A percentile compares a stretch with the other conserved stretches of the same genome.
Evolutionary conservation across 1,140 invertebrate species (phyloP).

Genomic region (Choristoneura fumiferana): DNA sequence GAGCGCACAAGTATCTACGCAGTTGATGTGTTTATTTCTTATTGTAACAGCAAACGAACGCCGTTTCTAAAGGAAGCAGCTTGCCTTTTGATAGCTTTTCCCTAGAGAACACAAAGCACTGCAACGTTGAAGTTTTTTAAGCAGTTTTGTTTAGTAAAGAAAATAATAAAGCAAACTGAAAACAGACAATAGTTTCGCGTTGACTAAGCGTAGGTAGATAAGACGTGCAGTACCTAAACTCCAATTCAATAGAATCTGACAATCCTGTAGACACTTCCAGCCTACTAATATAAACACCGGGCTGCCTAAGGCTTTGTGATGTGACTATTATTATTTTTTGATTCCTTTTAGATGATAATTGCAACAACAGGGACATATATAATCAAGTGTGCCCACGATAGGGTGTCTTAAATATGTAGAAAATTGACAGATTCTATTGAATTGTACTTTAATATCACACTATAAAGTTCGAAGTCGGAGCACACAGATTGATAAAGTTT

Average conservation of each 20-base stretch:
- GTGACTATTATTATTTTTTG: too few relatives aligned
- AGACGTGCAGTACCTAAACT: too few relatives aligned
- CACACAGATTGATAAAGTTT: constrained; percentile 65
- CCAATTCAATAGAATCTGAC: too few relatives aligned
- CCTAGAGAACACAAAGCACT: constrained; percentile 12
- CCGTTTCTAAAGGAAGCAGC: not conserved
- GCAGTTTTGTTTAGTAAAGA: not conserved
- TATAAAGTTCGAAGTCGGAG: constrained; percentile 47
- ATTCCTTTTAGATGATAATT: too few relatives aligned
- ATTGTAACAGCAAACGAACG: not conserved
- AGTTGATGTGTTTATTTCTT: not conserved
- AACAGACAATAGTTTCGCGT: constrained; percentile 1
- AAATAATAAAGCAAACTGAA: constrained; percentile 1
- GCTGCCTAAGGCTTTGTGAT: too few relatives aligned
- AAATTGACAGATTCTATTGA: not conserved
- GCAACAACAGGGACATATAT: too few relatives aligned
- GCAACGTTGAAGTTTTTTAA: constrained; percentile 12
- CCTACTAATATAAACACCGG: too few relatives aligned
- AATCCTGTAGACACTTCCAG: too few relatives aligned
- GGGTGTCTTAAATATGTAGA: too few relatives aligned
- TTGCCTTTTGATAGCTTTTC: constrained; percentile 16
- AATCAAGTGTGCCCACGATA: too few relatives aligned
- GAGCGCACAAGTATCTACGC: too few relatives aligned
- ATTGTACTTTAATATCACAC: not conserved
- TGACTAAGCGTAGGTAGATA: too few relatives aligned